Percentiles rank a stretch among this genome's conserved stretches.
Conservation (phyloP, 2,113 vertebrate genomes). For the Asarcornis scutulata region DNA sequence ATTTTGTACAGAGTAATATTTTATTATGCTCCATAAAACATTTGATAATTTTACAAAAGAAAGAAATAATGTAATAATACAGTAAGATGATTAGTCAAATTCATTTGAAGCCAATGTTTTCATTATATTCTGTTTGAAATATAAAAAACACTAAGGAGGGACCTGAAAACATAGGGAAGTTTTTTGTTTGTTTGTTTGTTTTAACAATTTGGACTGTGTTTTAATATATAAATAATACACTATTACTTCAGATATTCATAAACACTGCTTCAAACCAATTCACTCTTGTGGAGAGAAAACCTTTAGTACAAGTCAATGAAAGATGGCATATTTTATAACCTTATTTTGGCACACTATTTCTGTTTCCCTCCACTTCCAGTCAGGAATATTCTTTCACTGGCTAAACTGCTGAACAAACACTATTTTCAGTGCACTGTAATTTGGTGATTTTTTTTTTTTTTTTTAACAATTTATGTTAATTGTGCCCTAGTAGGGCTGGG, state of each 20-base stretch:
- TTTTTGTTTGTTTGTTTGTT: no score
- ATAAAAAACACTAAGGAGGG: neutral
- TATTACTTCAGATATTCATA: slow-evolving; percentile 33
- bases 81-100: neutral
- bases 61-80: neutral
- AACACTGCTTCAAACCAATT: neutral
- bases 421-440: neutral
- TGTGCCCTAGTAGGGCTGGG: neutral
- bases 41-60: neutral
- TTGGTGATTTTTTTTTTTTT: neutral
- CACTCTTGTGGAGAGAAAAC: neutral
- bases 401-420: slow-evolving; percentile 41
- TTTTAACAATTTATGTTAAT: neutral
- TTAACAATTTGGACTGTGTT: neutral
- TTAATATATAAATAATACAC: neutral
- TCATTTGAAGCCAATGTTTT: neutral
- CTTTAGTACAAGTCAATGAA: neutral
- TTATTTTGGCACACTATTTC: neutral
- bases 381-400: neutral
- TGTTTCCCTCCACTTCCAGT: neutral
- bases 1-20: neutral
- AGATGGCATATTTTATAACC: neutral
- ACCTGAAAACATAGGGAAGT: neutral
- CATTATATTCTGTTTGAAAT: neutral
- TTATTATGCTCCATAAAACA: neutral